phyloP scores from a whole-genome alignment of 2,888 invertebrate genomes.

The Lordiphosa fenestrarum region DNA sequence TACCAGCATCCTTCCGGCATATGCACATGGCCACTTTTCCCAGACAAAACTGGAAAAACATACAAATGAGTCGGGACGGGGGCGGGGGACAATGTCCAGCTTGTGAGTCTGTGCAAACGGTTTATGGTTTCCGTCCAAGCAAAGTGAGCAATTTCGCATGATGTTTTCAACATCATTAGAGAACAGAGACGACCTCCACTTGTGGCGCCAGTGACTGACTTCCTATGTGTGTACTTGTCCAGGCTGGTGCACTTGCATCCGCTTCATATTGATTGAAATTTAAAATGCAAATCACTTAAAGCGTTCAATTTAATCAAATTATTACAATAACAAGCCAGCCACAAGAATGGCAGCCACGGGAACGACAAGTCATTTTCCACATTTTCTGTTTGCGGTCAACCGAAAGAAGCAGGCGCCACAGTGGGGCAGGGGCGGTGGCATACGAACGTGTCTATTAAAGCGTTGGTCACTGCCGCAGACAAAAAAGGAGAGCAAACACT shows the following conservation, averaged over 20 bases:
- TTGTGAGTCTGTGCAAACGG: constrained; percentile 26
- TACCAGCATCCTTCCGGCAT: constrained; percentile 18
- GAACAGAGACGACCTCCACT: constrained; percentile 38
- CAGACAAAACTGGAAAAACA: constrained; percentile 6
- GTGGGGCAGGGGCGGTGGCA: constrained; percentile 6
- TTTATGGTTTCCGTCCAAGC: constrained; percentile 58
- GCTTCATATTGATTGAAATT: constrained; percentile 73
- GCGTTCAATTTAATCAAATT: constrained; percentile 75
- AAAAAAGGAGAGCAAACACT: constrained; percentile 33
- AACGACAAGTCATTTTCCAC: constrained; percentile 63
- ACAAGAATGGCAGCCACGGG: constrained; percentile 18
- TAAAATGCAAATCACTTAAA: constrained; percentile 75
- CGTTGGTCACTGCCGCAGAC: constrained; percentile 27
- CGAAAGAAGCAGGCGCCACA: constrained; percentile 30
- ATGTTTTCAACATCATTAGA: constrained; percentile 58
- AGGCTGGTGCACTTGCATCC: constrained; percentile 18
- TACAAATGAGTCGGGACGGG: neutral
- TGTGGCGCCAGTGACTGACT: constrained; percentile 37
- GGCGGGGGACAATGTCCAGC: too few relatives aligned
- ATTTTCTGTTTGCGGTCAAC: constrained; percentile 61
- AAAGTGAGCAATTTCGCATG: constrained; percentile 53
- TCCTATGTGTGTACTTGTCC: constrained; percentile 13
- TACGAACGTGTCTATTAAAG: constrained; percentile 42
- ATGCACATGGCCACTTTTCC: constrained; percentile 3
- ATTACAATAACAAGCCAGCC: constrained; percentile 54